Base-by-base conservation (phyloP, 2,113 vertebrate genomes). In the Diphyllodes magnificus region DNA sequence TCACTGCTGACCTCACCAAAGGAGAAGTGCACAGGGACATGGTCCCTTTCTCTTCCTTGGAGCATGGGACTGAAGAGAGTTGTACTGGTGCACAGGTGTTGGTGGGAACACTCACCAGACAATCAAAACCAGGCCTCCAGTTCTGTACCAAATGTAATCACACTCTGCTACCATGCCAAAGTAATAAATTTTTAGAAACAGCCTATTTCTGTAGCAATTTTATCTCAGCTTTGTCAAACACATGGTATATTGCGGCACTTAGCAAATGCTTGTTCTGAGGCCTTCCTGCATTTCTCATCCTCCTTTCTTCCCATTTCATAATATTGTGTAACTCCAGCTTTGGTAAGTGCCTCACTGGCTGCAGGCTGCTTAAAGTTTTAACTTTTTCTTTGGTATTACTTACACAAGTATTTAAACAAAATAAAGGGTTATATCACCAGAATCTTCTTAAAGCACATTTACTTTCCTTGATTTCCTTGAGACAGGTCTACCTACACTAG, bases 1-100 rank as follows among this genome's bases (percentile, higher is more conserved):
- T 78, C 19, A 20, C 33, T 44, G 37, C 21, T 82, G 47, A 8
- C 21, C 45, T 50, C 11, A 33, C 12, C 15, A 9, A 30, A 28
- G 28, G 15, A 1, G 2, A 77, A 25, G 2, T 0, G 2, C 45
- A 14, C 4, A 13, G 28, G 8, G 33, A 24, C 3, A 1, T 1
- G 11, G 13, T 13, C 10, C 3, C 13, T 37, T 49, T 33, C 27
- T 63, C 33, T 30, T 83, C n/a, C 42, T 35, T 30, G 10, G 7
- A 5, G 16, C 2, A 0, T 8, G 24, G 11, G 11, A 8, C 10
- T 64, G 33, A 37, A 33, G 21, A 66, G 25, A 13, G 9, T 51
- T 68, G 31, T 12, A 33, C 37, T 25, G 27, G 14, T 23, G 13
- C n/a, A n/a, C n/a, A 65, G 65, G 19, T n/a, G 14, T 10, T 16